These are phyloP conservation scores for Oxytorus armatus DNA, from an alignment of 2,888 invertebrate species.

Conservation along the genomic window DNA sequence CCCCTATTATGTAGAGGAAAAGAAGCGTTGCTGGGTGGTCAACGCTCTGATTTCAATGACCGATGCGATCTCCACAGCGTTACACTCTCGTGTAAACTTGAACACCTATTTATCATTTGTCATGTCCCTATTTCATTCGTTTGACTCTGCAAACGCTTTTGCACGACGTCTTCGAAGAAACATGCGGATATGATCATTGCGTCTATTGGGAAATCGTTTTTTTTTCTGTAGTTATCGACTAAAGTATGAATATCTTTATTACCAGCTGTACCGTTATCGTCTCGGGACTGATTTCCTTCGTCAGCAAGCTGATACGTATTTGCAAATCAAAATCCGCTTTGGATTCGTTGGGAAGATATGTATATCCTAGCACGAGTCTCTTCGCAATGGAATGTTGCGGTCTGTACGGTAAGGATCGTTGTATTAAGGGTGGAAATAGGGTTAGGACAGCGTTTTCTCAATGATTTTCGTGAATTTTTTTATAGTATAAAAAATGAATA, in stretches of 20 bases:
- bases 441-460: too few relatives aligned
- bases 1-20: slow-evolving; percentile 1
- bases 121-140: not conserved
- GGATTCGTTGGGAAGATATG: not conserved
- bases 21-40: slow-evolving; percentile 40
- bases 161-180: too few relatives aligned
- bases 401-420: slow-evolving; percentile 19
- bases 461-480: too few relatives aligned
- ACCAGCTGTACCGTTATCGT: not conserved
- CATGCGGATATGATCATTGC: too few relatives aligned
- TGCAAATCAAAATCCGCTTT: too few relatives aligned
- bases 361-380: not conserved
- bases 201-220: not conserved
- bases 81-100: slow-evolving; percentile 11
- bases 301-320: too few relatives aligned
- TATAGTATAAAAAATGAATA: too few relatives aligned
- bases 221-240: not conserved
- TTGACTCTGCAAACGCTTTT: too few relatives aligned
- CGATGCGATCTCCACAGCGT: slow-evolving; percentile 44
- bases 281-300: not conserved
- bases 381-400: slow-evolving; percentile 5
- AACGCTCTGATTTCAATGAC: slow-evolving; percentile 47
- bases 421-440: too few relatives aligned
- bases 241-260: not conserved
- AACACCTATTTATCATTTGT: slow-evolving; percentile 6